These are phyloP conservation scores for Ganaspis brasiliensis DNA, from an alignment of 2,888 invertebrate species.

Conservation along the genomic window DNA sequence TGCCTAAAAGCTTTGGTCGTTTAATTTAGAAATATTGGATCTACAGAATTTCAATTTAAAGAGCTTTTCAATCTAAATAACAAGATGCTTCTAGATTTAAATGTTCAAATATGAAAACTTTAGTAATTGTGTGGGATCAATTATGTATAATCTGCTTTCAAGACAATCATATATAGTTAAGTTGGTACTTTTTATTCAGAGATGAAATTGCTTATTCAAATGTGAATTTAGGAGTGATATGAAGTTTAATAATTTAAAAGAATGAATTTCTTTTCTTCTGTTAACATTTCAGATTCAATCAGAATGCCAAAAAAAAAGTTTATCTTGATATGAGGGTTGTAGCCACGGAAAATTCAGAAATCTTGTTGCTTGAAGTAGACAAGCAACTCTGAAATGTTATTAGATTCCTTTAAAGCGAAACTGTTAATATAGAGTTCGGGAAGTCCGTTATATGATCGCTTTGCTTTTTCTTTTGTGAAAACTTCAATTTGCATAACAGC, in stretches of 20 bases:
- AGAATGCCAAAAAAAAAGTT: constrained; percentile 9
- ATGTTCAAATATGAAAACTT: background rate
- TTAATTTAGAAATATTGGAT: too few relatives aligned
- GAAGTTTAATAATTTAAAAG: background rate
- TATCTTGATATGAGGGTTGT: background rate
- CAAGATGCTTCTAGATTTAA: constrained; percentile 17
- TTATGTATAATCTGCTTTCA: background rate
- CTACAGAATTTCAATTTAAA: too few relatives aligned
- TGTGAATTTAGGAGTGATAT: background rate
- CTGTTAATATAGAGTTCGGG: constrained; percentile 26
- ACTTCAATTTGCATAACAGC: constrained; percentile 38
- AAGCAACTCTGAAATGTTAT: constrained; percentile 18
- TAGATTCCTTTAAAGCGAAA: constrained; percentile 24
- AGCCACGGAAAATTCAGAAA: background rate
- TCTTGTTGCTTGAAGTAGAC: constrained; percentile 3
- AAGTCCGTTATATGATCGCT: constrained; percentile 25
- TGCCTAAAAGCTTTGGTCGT: too few relatives aligned
- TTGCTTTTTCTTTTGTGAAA: constrained; percentile 37
- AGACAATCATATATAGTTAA: too few relatives aligned
- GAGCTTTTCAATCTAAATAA: too few relatives aligned
- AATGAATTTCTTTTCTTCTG: background rate
- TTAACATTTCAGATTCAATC: background rate
- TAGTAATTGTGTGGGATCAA: background rate
- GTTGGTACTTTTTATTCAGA: too few relatives aligned
- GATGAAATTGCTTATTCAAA: background rate